phyloP scores from a whole-genome alignment of 1,140 invertebrate genomes.

The Bombus waltoni region DNA sequence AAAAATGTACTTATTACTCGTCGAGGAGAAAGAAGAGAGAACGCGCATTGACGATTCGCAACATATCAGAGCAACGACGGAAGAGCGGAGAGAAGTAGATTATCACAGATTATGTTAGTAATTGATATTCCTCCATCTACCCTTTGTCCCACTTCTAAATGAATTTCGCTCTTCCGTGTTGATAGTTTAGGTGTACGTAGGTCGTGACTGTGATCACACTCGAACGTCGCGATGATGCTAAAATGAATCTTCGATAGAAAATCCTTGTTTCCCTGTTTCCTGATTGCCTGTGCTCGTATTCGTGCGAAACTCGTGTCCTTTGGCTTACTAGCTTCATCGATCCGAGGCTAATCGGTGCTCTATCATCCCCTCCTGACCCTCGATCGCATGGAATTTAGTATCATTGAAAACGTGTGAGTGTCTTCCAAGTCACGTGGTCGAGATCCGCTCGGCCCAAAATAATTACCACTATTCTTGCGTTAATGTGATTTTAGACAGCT shows the following conservation, averaged over 20 bases:
- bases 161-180: conserved; percentile 49
- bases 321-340: conserved; percentile 2
- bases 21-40: conserved; percentile 31
- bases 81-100: conserved; percentile 27
- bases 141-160: not conserved
- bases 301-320: not conserved
- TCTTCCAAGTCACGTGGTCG: conserved; percentile 66
- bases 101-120: not conserved
- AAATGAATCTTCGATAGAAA: not conserved
- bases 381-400: conserved; percentile 37
- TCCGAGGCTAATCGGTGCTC: conserved; percentile 7
- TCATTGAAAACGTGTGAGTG: conserved; percentile 60
- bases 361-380: not conserved
- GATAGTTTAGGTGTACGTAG: conserved; percentile 55
- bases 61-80: conserved; percentile 72
- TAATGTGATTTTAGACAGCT: conserved; percentile 81
- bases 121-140: not conserved
- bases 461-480: conserved; percentile 76
- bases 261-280: not conserved
- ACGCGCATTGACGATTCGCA: conserved; percentile 58
- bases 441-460: conserved; percentile 61
- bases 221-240: conserved; percentile 54
- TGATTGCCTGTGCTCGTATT: not conserved
- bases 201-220: conserved; percentile 51
- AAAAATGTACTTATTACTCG: conserved; percentile 42